These are phyloP conservation scores for Paraescarpia echinospica DNA, from an alignment of 1,140 invertebrate genomes.

Conservation along the genomic window DNA sequence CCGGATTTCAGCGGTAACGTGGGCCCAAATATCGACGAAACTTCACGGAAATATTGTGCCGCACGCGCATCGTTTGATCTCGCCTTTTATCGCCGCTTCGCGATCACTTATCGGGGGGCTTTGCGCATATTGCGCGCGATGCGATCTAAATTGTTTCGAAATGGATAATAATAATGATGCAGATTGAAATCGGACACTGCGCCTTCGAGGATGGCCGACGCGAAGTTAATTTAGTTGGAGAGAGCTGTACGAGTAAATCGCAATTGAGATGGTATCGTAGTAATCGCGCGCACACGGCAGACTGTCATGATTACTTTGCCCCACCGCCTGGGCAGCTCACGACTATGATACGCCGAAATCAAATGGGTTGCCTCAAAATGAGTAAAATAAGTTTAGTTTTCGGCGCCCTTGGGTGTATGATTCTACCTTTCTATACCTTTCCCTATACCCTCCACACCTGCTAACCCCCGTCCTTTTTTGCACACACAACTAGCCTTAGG, in stretches of 20 bases:
- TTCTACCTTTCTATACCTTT: no score
- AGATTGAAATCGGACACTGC: not conserved
- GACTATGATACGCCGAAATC: not conserved
- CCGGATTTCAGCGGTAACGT: not conserved
- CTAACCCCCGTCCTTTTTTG: no score
- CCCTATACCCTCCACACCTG: no score
- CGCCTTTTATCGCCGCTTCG: constrained; percentile 3
- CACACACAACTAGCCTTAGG: no score
- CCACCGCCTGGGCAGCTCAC: no score
- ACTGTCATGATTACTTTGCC: not conserved
- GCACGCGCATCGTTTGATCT: not conserved
- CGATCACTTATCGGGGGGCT: not conserved
- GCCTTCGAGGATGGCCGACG: not conserved
- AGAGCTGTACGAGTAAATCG: not conserved
- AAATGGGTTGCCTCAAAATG: not conserved
- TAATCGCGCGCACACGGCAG: not conserved
- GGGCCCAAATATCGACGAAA: not conserved
- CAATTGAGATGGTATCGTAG: not conserved
- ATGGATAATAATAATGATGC: constrained; percentile 6
- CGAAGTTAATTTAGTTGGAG: not conserved
- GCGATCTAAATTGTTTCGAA: not conserved
- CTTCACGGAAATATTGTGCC: not conserved
- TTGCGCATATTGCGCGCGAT: constrained; percentile 3
- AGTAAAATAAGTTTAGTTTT: not conserved
- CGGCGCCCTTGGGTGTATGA: no score